Conservation (phyloP, 2,113 vertebrate genomes). For the Erpornis zantholeuca region DNA sequence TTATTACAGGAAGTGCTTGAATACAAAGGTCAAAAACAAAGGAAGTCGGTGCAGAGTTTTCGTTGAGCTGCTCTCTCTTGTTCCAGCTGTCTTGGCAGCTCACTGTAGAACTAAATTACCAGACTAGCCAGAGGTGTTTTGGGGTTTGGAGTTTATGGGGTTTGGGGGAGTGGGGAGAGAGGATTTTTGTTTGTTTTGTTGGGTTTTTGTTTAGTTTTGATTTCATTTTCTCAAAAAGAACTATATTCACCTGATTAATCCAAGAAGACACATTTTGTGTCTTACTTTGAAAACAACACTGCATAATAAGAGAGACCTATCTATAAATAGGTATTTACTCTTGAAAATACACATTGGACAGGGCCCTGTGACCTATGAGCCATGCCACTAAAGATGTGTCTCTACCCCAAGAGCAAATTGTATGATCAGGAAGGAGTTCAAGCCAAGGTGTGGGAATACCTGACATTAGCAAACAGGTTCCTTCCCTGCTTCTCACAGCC, state of each 20-base stretch:
- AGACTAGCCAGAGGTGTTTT: neutral
- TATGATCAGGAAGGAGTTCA: neutral
- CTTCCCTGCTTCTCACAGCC: neutral
- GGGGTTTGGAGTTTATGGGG: too few species aligned
- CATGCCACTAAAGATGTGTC: neutral
- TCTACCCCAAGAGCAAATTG: neutral
- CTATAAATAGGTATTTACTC: neutral
- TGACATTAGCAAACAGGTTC: neutral
- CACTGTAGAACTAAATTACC: neutral
- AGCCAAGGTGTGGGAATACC: neutral
- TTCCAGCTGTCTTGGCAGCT: neutral
- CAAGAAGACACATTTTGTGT: neutral
- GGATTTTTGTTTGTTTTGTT: neutral
- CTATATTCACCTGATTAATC: neutral
- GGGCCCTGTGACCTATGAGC: neutral
- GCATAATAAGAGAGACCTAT: neutral
- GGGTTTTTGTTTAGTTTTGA: neutral
- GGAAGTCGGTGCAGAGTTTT: neutral
- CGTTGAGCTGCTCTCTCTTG: neutral
- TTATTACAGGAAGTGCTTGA: conserved; percentile 9
- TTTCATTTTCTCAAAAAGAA: neutral
- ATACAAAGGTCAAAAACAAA: neutral
- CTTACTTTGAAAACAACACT: neutral
- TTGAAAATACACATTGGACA: neutral
- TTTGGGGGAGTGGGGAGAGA: too few species aligned